phyloP scores from a whole-genome alignment of 2,888 invertebrate species.

The Rhorus exstirpatorius region DNA sequence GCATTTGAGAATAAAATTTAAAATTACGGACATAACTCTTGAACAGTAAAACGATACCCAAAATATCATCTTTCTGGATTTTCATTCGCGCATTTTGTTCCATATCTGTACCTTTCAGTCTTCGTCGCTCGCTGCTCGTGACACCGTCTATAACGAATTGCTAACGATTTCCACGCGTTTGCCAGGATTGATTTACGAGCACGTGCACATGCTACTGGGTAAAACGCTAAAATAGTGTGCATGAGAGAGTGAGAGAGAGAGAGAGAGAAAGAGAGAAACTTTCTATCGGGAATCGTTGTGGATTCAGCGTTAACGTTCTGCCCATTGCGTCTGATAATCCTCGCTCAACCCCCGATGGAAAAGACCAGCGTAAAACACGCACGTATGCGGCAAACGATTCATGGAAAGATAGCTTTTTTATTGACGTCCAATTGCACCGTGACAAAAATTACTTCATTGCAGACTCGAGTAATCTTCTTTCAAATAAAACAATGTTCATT shows the following conservation, averaged over 20 bases:
- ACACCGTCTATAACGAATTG: slow-evolving; percentile 55
- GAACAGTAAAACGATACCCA: too few relatives aligned
- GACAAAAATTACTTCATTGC: too few relatives aligned
- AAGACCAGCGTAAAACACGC: slow-evolving; percentile 59
- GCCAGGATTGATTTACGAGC: slow-evolving; percentile 55
- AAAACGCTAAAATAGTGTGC: neutral
- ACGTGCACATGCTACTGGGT: slow-evolving; percentile 18
- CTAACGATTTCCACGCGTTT: slow-evolving; percentile 59
- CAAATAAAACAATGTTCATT: too few relatives aligned
- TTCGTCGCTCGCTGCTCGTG: slow-evolving; percentile 15
- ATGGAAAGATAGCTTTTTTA: too few relatives aligned
- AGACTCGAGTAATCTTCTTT: too few relatives aligned
- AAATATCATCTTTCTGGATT: too few relatives aligned
- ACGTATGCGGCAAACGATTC: slow-evolving; percentile 30
- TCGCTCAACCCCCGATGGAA: slow-evolving; percentile 28
- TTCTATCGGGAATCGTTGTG: slow-evolving; percentile 49
- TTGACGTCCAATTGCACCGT: too few relatives aligned
- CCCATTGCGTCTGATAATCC: slow-evolving; percentile 59
- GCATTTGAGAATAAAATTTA: too few relatives aligned
- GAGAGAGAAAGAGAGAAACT: slow-evolving; percentile 14
- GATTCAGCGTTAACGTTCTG: slow-evolving; percentile 57
- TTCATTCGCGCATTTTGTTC: too few relatives aligned
- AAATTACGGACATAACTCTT: too few relatives aligned
- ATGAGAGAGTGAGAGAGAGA: slow-evolving; percentile 26
- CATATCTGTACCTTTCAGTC: slow-evolving; percentile 6